phyloP scores from a whole-genome alignment of 1,140 invertebrate genomes.

The Maconellicoccus hirsutus region DNA sequence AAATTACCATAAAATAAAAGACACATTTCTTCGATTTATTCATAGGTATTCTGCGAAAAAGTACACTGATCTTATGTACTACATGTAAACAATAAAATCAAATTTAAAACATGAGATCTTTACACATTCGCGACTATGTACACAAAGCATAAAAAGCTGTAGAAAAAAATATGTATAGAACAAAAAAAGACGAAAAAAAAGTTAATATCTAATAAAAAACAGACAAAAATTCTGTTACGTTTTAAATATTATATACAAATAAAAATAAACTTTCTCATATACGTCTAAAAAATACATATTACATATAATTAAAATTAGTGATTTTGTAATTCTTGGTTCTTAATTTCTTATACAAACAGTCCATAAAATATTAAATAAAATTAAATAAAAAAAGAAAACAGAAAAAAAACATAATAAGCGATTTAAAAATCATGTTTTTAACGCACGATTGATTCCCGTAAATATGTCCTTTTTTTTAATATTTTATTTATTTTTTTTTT shows the following conservation, averaged over 20 bases:
- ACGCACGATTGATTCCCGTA: background rate
- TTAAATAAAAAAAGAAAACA: background rate
- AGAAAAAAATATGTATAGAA: conserved; percentile 11
- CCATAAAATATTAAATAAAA: background rate
- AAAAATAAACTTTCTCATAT: conserved; percentile 10
- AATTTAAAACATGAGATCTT: conserved; percentile 17
- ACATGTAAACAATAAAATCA: background rate
- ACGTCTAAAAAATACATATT: background rate
- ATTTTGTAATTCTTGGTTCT: background rate
- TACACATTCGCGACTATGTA: conserved; percentile 11
- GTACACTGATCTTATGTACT: conserved; percentile 4
- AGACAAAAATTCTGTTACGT: conserved; percentile 20
- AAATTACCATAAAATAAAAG: no score
- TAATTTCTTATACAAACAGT: background rate
- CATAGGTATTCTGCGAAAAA: background rate
- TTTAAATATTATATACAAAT: conserved; percentile 16
- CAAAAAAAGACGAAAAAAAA: conserved; percentile 8
- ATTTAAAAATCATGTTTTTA: background rate
- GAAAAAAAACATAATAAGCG: conserved; percentile 11
- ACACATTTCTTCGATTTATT: background rate
- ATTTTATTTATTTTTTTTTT: background rate
- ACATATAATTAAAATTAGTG: background rate
- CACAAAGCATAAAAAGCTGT: conserved; percentile 13
- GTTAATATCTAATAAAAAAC: background rate
- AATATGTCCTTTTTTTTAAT: background rate